Evolutionary conservation across 2,113 vertebrate genomes (phyloP).

Genomic region (Mus spicilegus): DNA sequence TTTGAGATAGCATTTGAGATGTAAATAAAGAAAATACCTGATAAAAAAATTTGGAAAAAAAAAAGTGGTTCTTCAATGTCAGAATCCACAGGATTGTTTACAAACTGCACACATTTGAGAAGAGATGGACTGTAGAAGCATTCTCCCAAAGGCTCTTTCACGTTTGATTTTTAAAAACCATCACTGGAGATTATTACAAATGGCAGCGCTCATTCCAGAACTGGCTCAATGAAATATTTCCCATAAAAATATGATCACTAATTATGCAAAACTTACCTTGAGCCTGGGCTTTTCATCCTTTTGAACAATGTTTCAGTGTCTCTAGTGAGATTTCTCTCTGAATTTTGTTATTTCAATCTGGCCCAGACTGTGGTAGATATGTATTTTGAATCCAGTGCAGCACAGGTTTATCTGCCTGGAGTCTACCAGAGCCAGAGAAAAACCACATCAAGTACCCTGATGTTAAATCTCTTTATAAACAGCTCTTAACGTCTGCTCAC

Average conservation of each 20-base stretch:
- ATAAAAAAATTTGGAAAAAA: too few species aligned
- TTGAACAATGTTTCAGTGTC: not conserved
- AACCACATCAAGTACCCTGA: not conserved
- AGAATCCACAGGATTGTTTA: not conserved
- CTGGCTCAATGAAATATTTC: not conserved
- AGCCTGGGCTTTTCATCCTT: not conserved
- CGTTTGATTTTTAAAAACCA: not conserved
- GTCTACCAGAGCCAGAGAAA: not conserved
- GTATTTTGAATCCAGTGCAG: not conserved
- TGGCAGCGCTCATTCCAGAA: not conserved
- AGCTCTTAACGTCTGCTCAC: not conserved
- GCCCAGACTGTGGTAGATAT: not conserved
- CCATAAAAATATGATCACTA: not conserved
- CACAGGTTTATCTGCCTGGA: not conserved
- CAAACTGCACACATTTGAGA: not conserved
- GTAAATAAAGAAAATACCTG: too few species aligned
- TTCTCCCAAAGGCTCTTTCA: constrained; percentile 8
- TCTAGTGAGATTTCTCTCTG: not conserved
- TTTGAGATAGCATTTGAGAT: too few species aligned
- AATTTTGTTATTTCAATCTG: not conserved
- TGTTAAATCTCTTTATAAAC: not conserved
- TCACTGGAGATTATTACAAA: constrained; percentile 2
- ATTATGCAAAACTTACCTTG: not conserved
- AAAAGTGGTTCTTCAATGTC: not conserved
- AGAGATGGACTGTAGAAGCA: not conserved